Evolutionary conservation across 2,888 invertebrate species (phyloP).

Genomic region (Tineola bisselliella): DNA sequence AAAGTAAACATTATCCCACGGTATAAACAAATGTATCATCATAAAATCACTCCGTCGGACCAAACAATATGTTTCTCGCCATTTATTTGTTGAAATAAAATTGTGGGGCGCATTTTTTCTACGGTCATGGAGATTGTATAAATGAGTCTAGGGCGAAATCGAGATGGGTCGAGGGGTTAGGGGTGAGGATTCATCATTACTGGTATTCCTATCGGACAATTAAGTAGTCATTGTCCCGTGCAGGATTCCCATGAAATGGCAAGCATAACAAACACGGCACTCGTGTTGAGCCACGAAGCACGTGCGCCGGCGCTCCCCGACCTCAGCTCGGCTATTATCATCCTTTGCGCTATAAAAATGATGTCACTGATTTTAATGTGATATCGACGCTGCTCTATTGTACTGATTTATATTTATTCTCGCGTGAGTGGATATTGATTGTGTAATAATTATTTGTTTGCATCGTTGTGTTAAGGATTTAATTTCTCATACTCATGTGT

Average conservation of each 20-base stretch:
- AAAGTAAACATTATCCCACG: conserved; percentile 37
- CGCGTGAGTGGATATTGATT: conserved; percentile 52
- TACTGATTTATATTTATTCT: conserved; percentile 47
- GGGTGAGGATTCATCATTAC: conserved; percentile 45
- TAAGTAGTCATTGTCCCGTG: conserved; percentile 54
- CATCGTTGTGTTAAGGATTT: conserved; percentile 16
- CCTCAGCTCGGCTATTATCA: conserved; percentile 44
- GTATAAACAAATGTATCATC: conserved; percentile 43
- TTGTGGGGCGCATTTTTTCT: conserved; percentile 38
- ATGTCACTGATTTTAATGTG: conserved; percentile 38
- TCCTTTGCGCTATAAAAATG: conserved; percentile 32
- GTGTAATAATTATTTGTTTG: conserved; percentile 64
- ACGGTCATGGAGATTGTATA: conserved; percentile 50
- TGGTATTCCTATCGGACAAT: conserved; percentile 60
- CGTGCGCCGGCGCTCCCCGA: conserved; percentile 38
- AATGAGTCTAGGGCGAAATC: conserved; percentile 35
- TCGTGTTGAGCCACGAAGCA: conserved; percentile 21
- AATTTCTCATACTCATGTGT: conserved; percentile 14
- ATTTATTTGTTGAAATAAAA: conserved; percentile 53
- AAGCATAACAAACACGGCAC: conserved; percentile 28
- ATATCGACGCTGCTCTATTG: conserved; percentile 32
- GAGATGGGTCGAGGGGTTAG: conserved; percentile 10
- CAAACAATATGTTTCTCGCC: conserved; percentile 53
- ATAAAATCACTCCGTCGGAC: conserved; percentile 28
- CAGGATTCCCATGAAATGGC: conserved; percentile 60